phyloP scores from a whole-genome alignment of 1,140 invertebrate species.

The Bombus pascuorum region DNA sequence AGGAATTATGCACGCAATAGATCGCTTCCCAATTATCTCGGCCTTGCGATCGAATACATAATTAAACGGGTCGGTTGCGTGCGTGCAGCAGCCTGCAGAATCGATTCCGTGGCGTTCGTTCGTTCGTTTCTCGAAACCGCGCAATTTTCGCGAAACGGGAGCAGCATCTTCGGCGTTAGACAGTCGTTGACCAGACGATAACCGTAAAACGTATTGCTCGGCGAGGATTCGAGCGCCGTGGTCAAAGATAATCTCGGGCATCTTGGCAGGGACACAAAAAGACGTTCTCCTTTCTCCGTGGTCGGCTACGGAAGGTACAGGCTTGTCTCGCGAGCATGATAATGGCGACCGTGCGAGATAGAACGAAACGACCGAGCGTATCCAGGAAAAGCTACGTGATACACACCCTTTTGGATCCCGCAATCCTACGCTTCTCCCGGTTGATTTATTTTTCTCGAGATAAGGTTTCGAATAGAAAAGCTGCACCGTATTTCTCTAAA shows the following conservation, averaged over 20 bases:
- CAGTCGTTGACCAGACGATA: not conserved
- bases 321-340: not conserved
- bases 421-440: not conserved
- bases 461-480: not conserved
- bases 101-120: not conserved
- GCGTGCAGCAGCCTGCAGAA: not conserved
- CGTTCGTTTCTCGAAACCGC: not conserved
- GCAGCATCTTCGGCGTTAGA: not conserved
- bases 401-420: not conserved
- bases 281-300: too few species aligned
- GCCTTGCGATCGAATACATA: not conserved
- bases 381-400: not conserved
- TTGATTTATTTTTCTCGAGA: not conserved
- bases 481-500: not conserved
- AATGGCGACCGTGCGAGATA: not conserved
- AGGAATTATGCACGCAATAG: not conserved
- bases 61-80: not conserved
- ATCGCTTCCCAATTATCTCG: not conserved
- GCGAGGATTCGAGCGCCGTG: too few species aligned
- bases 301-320: not conserved
- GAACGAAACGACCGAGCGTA: not conserved
- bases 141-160: conserved; percentile 16
- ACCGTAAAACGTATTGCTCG: not conserved
- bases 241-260: not conserved
- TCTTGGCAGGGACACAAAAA: conserved; percentile 4